Base-by-base conservation (phyloP, 2,113 vertebrate species). In the Callionymus lyra region DNA sequence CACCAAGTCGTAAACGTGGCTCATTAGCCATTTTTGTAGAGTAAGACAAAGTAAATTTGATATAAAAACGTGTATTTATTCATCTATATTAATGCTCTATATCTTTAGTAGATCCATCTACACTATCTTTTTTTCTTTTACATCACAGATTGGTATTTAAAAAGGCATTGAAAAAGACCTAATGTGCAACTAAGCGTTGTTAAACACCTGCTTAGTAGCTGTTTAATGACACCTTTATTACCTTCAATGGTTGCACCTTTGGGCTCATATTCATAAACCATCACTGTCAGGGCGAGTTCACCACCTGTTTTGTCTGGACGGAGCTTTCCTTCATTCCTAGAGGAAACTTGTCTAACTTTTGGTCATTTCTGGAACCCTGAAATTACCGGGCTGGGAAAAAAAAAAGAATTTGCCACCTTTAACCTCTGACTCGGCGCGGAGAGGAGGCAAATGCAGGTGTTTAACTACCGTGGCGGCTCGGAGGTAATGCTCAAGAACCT, bases 241-340 rank as follows among this genome's bases (percentile, higher is more conserved):
- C 67, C 51, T 58, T 63, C 56, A 75, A 65, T 60, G 77, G 72
- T 72, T 73, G 63, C 61, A 65, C 56, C 50, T 69, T 48, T 57
- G 45, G 53, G 65, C 70, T 77, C 65, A 77, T 61, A 53, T 76
- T 69, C 75, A 80, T 82, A 77, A 82, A 81, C 79, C 53, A 75
- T 79, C 72, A 72, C 64, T 66, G 63, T 73, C 61, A 79, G 59
- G 67, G 65, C 72, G 70, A 73, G 59, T 72, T 70, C 44, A 72
- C 61, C 80, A 80, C 63, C 70, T 83, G 76, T 68, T 80, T 63
- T 53, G 42, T 51, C 45, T 50, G 31, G 8, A 42, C 48, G 42
- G 34, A 49, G 53, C 40, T 65, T 68, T 72, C 53, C 61, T 69
- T 48, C 51, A 19, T 41, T 51, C 57, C 41, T 31, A 48, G 67